Conservation (phyloP, 1,140 invertebrate genomes). For the Scaptomyza hsui region DNA sequence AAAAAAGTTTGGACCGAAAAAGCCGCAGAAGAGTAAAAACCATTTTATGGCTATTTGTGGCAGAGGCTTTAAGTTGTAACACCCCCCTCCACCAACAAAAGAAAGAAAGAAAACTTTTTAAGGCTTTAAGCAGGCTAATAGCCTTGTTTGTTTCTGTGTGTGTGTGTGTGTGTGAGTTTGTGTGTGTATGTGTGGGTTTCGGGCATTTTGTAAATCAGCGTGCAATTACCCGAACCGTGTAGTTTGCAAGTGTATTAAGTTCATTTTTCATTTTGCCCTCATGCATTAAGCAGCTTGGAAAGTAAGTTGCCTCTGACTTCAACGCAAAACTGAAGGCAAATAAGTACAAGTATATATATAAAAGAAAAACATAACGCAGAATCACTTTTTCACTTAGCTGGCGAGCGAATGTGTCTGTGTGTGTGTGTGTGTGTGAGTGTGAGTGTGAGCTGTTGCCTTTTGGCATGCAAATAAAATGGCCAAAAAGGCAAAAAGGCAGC, state of each 20-base stretch:
- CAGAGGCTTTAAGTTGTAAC: slow-evolving; percentile 1
- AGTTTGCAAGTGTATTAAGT: slow-evolving; percentile 76
- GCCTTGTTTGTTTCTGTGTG: slow-evolving; percentile 16
- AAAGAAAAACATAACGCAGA: slow-evolving; percentile 45
- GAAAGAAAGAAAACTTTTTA: slow-evolving; percentile 25
- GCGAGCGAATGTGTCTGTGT: no score
- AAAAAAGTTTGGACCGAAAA: slow-evolving; percentile 13
- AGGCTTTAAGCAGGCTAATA: slow-evolving; percentile 26
- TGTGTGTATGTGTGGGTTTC: slow-evolving; percentile 10
- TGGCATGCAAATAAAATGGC: slow-evolving; percentile 78
- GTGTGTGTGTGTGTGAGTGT: slow-evolving; percentile 27
- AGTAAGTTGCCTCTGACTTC: slow-evolving; percentile 46
- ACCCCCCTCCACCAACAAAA: slow-evolving; percentile 1
- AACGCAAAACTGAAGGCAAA: neutral
- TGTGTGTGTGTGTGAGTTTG: slow-evolving; percentile 25
- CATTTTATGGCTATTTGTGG: slow-evolving; percentile 22
- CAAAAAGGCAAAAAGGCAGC: slow-evolving; percentile 22
- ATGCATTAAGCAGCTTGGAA: slow-evolving; percentile 60
- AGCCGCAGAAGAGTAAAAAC: slow-evolving; percentile 8
- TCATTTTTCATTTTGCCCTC: slow-evolving; percentile 77
- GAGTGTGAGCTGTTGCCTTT: slow-evolving; percentile 52
- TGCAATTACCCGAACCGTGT: slow-evolving; percentile 72
- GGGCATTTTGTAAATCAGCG: slow-evolving; percentile 77
- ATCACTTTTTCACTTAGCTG: slow-evolving; percentile 78
- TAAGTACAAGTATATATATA: slow-evolving; percentile 10